These are phyloP conservation scores for Hydractinia symbiolongicarpus DNA, from an alignment of 30 jellyfish, hydroid and myxozoan species.

Conservation along the genomic window DNA sequence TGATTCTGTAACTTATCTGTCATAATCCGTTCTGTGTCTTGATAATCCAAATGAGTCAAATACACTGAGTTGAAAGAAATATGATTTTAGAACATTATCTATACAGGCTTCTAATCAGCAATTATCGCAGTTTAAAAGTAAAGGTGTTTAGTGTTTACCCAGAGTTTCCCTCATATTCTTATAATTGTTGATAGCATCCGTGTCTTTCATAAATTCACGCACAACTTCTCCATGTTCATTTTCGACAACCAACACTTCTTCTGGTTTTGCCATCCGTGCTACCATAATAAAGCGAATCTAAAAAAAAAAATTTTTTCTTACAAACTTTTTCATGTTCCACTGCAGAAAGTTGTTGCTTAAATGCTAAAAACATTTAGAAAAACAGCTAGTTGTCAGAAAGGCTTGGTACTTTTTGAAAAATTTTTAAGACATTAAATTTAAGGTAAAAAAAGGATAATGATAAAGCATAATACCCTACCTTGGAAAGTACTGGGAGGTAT, in stretches of 20 bases:
- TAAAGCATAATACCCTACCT: conserved; percentile 39
- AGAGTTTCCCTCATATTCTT: conserved; percentile 93
- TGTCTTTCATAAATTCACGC: conserved; percentile 96
- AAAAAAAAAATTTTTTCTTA: background rate
- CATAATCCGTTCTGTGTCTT: conserved; percentile 94
- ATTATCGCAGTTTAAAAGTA: no score
- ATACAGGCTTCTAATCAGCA: no score
- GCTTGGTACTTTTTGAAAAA: background rate
- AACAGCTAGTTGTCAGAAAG: background rate
- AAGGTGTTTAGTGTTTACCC: conserved; percentile 28
- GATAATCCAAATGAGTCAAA: conserved; percentile 95
- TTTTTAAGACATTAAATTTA: background rate
- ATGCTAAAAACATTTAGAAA: background rate
- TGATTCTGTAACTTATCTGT: conserved; percentile 90
- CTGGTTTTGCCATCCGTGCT: conserved; percentile 98
- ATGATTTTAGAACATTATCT: no score
- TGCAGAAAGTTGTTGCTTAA: background rate
- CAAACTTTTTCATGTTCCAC: background rate
- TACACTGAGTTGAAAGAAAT: conserved; percentile 45
- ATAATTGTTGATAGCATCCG: conserved; percentile 92
- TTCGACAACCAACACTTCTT: conserved; percentile 96
- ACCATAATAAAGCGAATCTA: conserved; percentile 80
- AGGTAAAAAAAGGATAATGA: background rate
- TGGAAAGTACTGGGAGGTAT: conserved; percentile 78
- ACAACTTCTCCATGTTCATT: conserved; percentile 99